Conservation (phyloP, 2,888 invertebrate genomes). For the Lithophane socia region DNA sequence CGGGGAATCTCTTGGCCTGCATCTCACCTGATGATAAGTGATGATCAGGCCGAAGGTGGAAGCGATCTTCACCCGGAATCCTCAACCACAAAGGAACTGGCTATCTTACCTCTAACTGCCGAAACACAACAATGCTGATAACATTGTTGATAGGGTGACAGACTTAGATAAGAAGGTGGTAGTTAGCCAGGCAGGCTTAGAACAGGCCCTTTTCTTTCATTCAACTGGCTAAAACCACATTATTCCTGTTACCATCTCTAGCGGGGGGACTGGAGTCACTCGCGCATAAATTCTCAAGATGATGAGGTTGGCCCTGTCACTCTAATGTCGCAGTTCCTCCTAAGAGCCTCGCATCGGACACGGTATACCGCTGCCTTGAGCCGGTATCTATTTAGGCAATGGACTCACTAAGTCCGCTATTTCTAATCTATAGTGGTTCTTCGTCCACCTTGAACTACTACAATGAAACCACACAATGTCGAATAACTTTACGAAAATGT, state of each 20-base stretch:
- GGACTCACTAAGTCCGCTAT: background rate
- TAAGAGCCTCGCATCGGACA: background rate
- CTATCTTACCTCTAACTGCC: too few species aligned
- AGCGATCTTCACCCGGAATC: too few species aligned
- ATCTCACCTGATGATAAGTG: too few species aligned
- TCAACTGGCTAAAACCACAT: background rate
- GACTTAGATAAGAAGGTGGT: too few species aligned
- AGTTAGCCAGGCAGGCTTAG: too few species aligned
- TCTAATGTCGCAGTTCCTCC: background rate
- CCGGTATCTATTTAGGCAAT: background rate
- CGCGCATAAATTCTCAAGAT: background rate
- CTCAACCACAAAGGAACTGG: too few species aligned
- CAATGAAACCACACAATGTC: constrained; percentile 34
- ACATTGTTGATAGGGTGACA: too few species aligned
- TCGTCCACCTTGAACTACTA: background rate
- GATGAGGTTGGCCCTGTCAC: background rate
- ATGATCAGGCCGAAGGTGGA: too few species aligned
- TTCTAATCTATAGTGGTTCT: background rate
- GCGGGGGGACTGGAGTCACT: background rate
- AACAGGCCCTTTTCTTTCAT: background rate
- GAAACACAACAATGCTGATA: too few species aligned
- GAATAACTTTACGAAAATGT: constrained; percentile 52
- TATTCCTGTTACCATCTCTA: background rate
- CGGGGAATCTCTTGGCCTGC: too few species aligned
- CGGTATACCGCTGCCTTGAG: background rate